Percentiles rank a stretch among this genome's conserved stretches.
Evolutionary conservation across 2,797 vertebrate species (phyloP).

Genomic region (Sebastes kiyomatsui): DNA sequence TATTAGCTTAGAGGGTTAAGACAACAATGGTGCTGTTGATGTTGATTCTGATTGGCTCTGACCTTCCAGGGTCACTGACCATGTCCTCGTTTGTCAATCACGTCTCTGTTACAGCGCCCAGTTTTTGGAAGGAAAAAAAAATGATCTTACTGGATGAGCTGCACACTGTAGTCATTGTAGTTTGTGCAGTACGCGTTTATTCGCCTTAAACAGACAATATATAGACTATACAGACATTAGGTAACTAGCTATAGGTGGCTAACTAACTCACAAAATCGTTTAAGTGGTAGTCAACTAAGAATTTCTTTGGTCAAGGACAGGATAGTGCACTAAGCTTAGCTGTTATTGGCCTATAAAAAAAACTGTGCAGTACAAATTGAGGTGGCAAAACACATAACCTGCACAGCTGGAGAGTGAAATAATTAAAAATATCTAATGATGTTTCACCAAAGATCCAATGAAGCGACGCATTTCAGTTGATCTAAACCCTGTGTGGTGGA

Average conservation of each 20-base stretch:
- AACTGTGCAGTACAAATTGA: background rate
- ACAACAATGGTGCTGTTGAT: background rate
- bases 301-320: no score
- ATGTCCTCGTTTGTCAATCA: constrained; percentile 53
- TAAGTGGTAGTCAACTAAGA: no score
- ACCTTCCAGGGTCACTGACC: constrained; percentile 47
- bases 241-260: background rate
- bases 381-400: no score
- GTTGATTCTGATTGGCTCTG: constrained; percentile 52
- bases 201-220: background rate
- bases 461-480: background rate
- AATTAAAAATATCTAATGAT: no score
- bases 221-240: background rate
- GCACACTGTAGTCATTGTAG: background rate
- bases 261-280: background rate
- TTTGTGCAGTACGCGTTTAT: background rate
- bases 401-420: no score
- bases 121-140: background rate
- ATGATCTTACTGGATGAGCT: background rate
- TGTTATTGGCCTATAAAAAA: background rate
- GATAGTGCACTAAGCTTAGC: background rate
- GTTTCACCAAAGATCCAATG: background rate
- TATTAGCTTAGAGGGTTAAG: background rate
- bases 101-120: background rate
- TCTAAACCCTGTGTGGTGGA: background rate